Conservation (phyloP, 2,888 invertebrate species). For the Troides oblongomaculatus region DNA sequence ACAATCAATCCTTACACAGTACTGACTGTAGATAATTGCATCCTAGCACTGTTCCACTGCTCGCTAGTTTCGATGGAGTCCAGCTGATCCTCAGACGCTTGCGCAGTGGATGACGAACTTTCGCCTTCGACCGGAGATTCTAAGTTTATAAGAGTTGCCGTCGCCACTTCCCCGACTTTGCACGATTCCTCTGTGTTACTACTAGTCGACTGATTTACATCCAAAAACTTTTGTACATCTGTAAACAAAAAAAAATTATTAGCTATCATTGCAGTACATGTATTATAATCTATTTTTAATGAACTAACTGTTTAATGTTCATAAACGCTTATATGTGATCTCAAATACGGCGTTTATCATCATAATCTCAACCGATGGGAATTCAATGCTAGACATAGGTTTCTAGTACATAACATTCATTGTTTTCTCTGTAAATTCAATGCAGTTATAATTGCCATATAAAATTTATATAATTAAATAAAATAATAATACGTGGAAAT, state of each 20-base stretch:
- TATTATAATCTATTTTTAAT: neutral
- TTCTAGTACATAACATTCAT: neutral
- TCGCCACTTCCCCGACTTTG: slow-evolving; percentile 62
- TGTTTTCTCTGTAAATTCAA: neutral
- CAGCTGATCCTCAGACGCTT: slow-evolving; percentile 57
- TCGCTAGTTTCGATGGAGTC: slow-evolving; percentile 73
- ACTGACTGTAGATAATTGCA: slow-evolving; percentile 63
- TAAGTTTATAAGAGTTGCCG: slow-evolving; percentile 67
- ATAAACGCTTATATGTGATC: no score
- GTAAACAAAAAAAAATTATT: slow-evolving; percentile 25
- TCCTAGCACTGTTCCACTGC: slow-evolving; percentile 62
- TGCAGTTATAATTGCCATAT: neutral
- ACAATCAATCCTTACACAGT: slow-evolving; percentile 56
- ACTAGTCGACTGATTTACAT: slow-evolving; percentile 69
- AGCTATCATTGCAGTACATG: neutral
- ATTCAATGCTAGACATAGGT: no score
- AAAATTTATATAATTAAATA: neutral
- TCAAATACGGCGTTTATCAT: no score
- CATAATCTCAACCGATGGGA: no score
- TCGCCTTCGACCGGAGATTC: slow-evolving; percentile 57
- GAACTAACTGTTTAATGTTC: neutral
- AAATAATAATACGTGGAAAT: neutral
- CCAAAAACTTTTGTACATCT: slow-evolving; percentile 65
- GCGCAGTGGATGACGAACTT: slow-evolving; percentile 37
- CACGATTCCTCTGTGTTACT: slow-evolving; percentile 61